These are phyloP conservation scores for Sorex fumeus DNA, from an alignment of 2,113 vertebrate genomes.

Conservation along the genomic window DNA sequence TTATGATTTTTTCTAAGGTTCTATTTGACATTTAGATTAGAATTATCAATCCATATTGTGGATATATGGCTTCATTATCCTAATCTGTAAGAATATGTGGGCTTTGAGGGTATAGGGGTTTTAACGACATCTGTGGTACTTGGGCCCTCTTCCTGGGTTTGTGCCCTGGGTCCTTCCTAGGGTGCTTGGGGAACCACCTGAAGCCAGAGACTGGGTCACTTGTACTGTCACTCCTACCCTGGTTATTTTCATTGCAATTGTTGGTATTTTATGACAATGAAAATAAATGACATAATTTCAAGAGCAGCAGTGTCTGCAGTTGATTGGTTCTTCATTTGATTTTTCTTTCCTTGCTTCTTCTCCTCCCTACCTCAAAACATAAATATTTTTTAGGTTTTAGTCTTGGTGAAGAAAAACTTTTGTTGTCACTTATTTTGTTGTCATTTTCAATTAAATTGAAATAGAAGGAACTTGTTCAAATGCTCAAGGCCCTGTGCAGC, in stretches of 20 bases:
- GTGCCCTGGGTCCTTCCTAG: too few species aligned
- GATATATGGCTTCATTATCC: background rate
- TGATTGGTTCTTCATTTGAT: background rate
- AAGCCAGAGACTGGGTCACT: background rate
- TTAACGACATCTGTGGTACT: too few species aligned
- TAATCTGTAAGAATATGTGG: background rate
- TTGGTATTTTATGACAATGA: slow-evolving; percentile 26
- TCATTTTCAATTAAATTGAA: slow-evolving; percentile 79
- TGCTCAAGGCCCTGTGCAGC: slow-evolving; percentile 80
- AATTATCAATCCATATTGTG: background rate
- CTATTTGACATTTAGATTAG: background rate
- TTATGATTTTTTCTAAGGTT: slow-evolving; percentile 32
- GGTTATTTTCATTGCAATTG: background rate
- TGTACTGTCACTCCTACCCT: background rate
- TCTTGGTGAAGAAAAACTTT: slow-evolving; percentile 68
- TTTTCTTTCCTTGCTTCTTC: background rate
- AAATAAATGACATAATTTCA: background rate
- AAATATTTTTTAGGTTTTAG: background rate
- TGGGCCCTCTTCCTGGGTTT: too few species aligned
- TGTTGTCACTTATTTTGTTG: slow-evolving; percentile 80
- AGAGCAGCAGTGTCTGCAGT: background rate
- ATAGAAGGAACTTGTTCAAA: slow-evolving; percentile 84
- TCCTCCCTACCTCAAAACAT: background rate
- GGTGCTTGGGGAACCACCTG: background rate
- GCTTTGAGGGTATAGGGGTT: background rate